These are phyloP conservation scores for Cheirogaleus major DNA, from an alignment of 2,797 vertebrate species.

Conservation along the genomic window DNA sequence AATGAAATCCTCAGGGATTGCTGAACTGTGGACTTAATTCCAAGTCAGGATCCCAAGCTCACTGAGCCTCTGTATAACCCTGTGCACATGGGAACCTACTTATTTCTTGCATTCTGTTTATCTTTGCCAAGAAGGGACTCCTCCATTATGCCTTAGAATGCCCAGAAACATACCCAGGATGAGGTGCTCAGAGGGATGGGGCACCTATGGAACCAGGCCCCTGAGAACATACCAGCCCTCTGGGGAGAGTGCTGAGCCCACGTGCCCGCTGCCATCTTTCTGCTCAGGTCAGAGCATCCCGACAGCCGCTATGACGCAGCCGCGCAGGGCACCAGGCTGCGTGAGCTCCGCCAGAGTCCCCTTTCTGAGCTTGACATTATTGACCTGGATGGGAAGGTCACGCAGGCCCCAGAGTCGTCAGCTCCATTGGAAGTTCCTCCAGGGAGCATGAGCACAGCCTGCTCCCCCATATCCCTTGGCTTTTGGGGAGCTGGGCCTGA, in stretches of 20 bases:
- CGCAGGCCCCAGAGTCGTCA: background rate
- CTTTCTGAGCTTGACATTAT: background rate
- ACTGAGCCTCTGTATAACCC: background rate
- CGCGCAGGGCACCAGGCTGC: fast-evolving
- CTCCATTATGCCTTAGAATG: background rate
- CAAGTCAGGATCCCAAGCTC: background rate
- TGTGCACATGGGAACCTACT: background rate
- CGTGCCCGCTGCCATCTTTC: fast-evolving
- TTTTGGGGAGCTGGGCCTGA: background rate
- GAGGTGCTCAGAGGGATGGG: background rate
- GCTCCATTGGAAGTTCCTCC: background rate
- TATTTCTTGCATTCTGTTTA: background rate
- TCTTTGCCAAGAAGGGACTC: background rate
- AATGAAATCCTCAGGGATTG: background rate
- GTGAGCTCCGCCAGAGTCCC: fast-evolving
- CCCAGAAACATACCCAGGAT: background rate
- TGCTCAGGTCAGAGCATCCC: background rate
- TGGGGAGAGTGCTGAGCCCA: background rate
- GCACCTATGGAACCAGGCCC: background rate
- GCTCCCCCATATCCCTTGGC: fast-evolving
- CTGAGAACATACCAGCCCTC: fast-evolving
- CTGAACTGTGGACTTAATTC: background rate
- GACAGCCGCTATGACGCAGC: too few relatives aligned
- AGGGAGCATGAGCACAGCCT: fast-evolving
- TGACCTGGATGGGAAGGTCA: background rate